Evolutionary conservation across 2,113 vertebrate genomes (phyloP), one percentile per base, ranked within the genome.

Genomic region (Paedocypris sp.): DNA sequence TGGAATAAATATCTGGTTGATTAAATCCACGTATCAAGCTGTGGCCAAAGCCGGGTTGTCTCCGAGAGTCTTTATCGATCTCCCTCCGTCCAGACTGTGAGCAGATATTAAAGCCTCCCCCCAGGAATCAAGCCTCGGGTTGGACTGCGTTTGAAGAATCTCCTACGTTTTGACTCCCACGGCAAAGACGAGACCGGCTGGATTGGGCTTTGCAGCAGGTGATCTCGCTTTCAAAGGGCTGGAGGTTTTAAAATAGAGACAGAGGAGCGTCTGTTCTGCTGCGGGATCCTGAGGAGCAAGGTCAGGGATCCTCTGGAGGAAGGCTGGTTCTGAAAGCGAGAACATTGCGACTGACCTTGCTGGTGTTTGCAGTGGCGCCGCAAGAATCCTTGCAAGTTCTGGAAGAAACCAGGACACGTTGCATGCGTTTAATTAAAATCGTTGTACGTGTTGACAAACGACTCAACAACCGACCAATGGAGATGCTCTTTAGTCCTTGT

Each of bases 191-290:
- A 8, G 41, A 45, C 41, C 58, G 43, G 29, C 41, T 36, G 39
- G 29, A 47, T 64, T 33, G 47, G 49, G 49, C 22, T 29, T 10
- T 18, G 23, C 48, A 61, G 41, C 42, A 60, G 56, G 48, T 67
- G 22, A 35, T 51, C 28, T 66, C 31, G 9, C 13, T 23, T 48
- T 31, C 35, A 26, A 19, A 48, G 12, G 33, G 22, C 46, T 56
- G 50, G 15, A 48, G 52, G 23, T 41, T 28, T 58, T 45, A 29
- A 59, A 48, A 65, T 60, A 56, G 56, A 52, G 29, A 5, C n/a
- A 23, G 4, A 19, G 18, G 43, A 23, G 39, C 20, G 39, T 13
- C 23, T 32, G 15, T 29, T 45, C 47, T 70, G n/a, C 29, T 43
- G 11, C 65, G 33, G 23, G 13, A 31, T 35, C 26, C 16, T 41